Conservation (phyloP, 2,888 invertebrate genomes). For the Drosophila incognita region DNA sequence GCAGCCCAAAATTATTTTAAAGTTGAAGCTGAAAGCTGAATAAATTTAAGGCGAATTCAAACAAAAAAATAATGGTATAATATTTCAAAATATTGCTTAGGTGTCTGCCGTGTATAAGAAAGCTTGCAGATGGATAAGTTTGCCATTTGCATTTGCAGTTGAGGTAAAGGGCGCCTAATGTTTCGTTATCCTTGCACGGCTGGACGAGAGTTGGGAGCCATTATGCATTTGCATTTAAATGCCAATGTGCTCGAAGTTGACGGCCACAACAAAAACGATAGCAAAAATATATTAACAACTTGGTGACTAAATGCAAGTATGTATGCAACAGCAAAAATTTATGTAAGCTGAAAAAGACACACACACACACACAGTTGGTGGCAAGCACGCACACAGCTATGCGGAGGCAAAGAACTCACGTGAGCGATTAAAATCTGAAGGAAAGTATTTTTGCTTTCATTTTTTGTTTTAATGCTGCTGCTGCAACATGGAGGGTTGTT, state of each 20-base stretch:
- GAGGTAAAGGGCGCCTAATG: constrained; percentile 2
- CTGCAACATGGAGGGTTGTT: constrained; percentile 63
- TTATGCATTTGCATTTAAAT: constrained; percentile 60
- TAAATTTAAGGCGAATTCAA: background rate
- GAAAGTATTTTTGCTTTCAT: constrained; percentile 75
- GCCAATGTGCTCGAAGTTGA: constrained; percentile 54
- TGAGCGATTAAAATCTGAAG: constrained; percentile 81
- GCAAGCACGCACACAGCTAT: constrained; percentile 14
- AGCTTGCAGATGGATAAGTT: constrained; percentile 11
- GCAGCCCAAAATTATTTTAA: background rate
- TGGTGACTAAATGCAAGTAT: constrained; percentile 64
- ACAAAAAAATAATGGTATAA: background rate
- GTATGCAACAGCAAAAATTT: constrained; percentile 27
- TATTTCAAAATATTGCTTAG: background rate
- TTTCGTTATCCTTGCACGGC: background rate
- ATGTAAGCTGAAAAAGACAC: constrained; percentile 24
- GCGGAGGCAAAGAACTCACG: constrained; percentile 64
- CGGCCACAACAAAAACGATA: constrained; percentile 53
- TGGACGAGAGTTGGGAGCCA: background rate
- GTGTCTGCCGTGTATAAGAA: background rate
- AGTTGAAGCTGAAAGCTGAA: background rate
- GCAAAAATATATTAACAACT: constrained; percentile 72
- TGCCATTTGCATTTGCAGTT: constrained; percentile 20
- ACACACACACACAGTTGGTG: constrained; percentile 18
- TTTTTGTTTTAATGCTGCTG: constrained; percentile 29